These are phyloP conservation scores for Pteromalus puparum DNA, from an alignment of 1,140 invertebrate genomes.

Conservation along the genomic window DNA sequence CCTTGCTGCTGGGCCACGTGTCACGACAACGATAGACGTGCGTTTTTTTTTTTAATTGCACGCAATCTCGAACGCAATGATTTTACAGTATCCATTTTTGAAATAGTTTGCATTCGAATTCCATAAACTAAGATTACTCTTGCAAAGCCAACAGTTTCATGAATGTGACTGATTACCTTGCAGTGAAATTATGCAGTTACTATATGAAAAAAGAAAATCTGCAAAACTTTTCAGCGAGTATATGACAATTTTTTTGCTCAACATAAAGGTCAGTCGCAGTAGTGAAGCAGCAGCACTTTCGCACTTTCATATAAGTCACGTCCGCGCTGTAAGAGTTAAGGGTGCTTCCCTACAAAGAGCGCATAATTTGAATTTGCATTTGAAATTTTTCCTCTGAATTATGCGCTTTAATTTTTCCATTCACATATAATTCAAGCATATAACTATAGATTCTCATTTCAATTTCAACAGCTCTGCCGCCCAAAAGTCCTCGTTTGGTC, in stretches of 20 bases:
- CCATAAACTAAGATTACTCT: no score
- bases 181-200: no score
- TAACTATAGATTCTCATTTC: not conserved
- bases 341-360: not conserved
- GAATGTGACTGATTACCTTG: no score
- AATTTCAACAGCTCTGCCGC: constrained; percentile 70
- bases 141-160: no score
- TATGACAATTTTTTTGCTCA: no score
- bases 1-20: constrained; percentile 71
- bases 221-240: no score
- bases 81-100: no score
- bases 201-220: no score
- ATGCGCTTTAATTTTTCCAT: not conserved
- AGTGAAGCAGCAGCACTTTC: not conserved
- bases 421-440: not conserved
- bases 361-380: no score
- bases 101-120: not conserved
- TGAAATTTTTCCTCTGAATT: not conserved
- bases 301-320: not conserved
- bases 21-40: constrained; percentile 71
- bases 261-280: not conserved
- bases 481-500: constrained; percentile 76
- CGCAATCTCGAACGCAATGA: no score
- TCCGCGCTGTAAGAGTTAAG: not conserved
- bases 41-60: constrained; percentile 56